Percentiles rank a stretch among this genome's conserved stretches.
Conservation (phyloP, 2,113 vertebrate genomes). For the Phalacrocorax pelagicus region DNA sequence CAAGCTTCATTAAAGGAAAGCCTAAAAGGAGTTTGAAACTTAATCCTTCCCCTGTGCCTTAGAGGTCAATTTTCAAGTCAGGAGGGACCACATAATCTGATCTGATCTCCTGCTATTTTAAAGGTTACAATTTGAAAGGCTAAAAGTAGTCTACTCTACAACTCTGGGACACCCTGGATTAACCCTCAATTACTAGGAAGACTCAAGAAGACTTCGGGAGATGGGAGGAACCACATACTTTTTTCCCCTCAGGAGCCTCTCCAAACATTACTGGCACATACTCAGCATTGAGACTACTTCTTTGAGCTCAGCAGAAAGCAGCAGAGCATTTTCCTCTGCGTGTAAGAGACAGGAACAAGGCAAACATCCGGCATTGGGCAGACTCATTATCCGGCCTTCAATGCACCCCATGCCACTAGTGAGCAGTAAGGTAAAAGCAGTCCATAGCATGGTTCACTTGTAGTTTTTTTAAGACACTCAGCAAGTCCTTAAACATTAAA, state of each 20-base stretch:
- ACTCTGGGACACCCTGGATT: background rate
- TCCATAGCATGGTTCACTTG: background rate
- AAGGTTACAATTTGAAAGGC: background rate
- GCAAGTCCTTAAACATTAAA: background rate
- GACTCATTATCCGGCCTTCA: background rate
- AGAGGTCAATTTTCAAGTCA: background rate
- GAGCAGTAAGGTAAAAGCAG: background rate
- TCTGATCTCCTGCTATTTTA: background rate
- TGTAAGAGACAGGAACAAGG: background rate
- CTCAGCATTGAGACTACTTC: background rate
- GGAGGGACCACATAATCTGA: background rate
- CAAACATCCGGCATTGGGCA: accelerated
- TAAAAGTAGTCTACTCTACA: background rate
- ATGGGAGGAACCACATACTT: background rate
- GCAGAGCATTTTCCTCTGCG: background rate
- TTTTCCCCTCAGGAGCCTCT: background rate
- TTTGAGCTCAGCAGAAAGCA: background rate
- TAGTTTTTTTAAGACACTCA: background rate
- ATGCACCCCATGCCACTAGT: background rate
- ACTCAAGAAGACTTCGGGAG: background rate
- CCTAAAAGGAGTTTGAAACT: background rate
- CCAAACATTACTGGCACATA: background rate
- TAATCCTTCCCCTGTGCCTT: background rate
- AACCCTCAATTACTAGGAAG: background rate
- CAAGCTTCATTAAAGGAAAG: background rate